Percentiles rank a stretch among this genome's conserved stretches.
Evolutionary conservation across 1,140 invertebrate species (phyloP).

Genomic region (Oryzaephilus surinamensis): DNA sequence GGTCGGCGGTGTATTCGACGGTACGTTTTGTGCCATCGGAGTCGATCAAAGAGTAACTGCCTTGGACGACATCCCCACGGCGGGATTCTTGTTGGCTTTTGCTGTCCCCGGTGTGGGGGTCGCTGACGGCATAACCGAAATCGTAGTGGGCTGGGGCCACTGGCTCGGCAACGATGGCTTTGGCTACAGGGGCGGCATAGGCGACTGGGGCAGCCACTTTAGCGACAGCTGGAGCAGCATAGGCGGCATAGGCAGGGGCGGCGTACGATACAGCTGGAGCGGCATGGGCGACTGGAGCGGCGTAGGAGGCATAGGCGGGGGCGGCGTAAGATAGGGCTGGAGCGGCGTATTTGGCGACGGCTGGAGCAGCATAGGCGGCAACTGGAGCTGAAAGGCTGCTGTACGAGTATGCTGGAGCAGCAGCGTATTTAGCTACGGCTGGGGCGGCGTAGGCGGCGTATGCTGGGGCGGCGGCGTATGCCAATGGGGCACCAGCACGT

Average conservation of each 20-base stretch:
- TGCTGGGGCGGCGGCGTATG: background rate
- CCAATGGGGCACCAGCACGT: conserved; percentile 21
- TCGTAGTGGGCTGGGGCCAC: conserved; percentile 13
- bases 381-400: no score
- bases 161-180: conserved; percentile 1
- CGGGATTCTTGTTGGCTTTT: conserved; percentile 24
- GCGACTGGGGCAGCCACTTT: conserved; percentile 8
- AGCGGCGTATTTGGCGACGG: conserved; percentile 33
- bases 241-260: conserved; percentile 16
- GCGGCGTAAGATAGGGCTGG: conserved; percentile 24
- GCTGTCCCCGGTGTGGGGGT: conserved; percentile 39
- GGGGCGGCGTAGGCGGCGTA: conserved; percentile 6
- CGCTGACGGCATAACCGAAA: conserved; percentile 29
- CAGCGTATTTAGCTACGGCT: conserved; percentile 5
- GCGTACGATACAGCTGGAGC: conserved; percentile 11
- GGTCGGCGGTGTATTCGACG: conserved; percentile 42
- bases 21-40: conserved; percentile 42
- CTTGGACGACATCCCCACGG: conserved; percentile 23
- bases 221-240: conserved; percentile 23
- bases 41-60: conserved; percentile 37
- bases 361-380: conserved; percentile 6
- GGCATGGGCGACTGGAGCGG: conserved; percentile 5
- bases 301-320: conserved; percentile 17
- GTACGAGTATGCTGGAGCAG: no score
- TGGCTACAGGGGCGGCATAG: conserved; percentile 29